Conservation (phyloP, 1,140 invertebrate species). For the Penaeus japonicus region DNA sequence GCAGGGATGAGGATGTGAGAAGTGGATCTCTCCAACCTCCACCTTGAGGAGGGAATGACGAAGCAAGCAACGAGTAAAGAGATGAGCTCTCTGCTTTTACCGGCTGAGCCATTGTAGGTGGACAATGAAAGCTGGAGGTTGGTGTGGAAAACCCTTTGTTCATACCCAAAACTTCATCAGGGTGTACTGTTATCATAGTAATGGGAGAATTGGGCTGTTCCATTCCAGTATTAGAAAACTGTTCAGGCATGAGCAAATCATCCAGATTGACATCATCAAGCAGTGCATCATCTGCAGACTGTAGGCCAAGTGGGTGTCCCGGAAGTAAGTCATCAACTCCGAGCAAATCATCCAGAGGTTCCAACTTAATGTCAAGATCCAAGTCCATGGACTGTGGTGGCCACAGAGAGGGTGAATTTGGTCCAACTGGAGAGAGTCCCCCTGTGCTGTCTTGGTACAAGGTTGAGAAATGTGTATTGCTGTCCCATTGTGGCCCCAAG, state of each 20-base stretch:
- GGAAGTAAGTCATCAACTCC: constrained; percentile 33
- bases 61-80: constrained; percentile 36
- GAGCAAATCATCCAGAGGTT: constrained; percentile 45
- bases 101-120: not conserved
- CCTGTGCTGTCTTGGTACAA: constrained; percentile 17
- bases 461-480: not conserved
- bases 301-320: constrained; percentile 24
- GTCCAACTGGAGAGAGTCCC: constrained; percentile 33
- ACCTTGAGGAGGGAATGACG: constrained; percentile 47
- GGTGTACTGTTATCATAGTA: constrained; percentile 53
- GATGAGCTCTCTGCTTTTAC: constrained; percentile 45
- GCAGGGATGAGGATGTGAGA: constrained; percentile 40
- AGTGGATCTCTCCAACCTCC: constrained; percentile 43
- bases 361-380: constrained; percentile 42
- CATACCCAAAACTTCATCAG: constrained; percentile 51
- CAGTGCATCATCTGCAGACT: constrained; percentile 23
- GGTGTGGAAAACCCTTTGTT: constrained; percentile 19
- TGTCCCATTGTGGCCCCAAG: constrained; percentile 29
- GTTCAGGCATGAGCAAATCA: constrained; percentile 38
- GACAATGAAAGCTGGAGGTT: not conserved
- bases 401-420: constrained; percentile 42
- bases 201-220: constrained; percentile 51
- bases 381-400: constrained; percentile 45
- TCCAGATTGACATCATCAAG: constrained; percentile 46
- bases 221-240: constrained; percentile 8